phyloP scores from a whole-genome alignment of 2,888 invertebrate genomes.

The Encarsia formosa region DNA sequence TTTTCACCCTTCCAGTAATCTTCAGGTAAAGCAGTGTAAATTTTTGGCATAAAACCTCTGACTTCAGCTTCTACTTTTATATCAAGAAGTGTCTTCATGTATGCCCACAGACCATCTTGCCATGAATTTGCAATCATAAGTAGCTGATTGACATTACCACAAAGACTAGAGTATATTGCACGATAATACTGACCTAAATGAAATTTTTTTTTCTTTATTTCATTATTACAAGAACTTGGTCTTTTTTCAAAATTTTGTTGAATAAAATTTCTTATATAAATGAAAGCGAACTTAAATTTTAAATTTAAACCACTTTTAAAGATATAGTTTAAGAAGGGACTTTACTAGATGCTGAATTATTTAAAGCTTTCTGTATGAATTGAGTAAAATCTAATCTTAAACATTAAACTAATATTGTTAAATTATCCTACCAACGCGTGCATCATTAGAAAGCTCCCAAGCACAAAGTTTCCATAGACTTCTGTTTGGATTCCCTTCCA shows the following conservation, averaged over 20 bases:
- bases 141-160: conserved; percentile 78
- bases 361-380: too few relatives aligned
- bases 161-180: conserved; percentile 56
- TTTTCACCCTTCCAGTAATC: conserved; percentile 69
- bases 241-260: too few relatives aligned
- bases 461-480: conserved; percentile 76
- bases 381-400: too few relatives aligned
- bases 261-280: too few relatives aligned
- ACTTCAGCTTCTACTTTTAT: conserved; percentile 78
- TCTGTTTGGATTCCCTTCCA: conserved; percentile 79
- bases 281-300: too few relatives aligned
- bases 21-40: conserved; percentile 60
- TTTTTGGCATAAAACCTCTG: conserved; percentile 57
- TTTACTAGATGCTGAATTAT: too few relatives aligned
- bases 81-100: conserved; percentile 77
- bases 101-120: conserved; percentile 90
- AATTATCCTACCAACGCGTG: conserved; percentile 39
- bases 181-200: conserved; percentile 43
- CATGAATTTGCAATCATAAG: conserved; percentile 75
- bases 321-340: too few relatives aligned
- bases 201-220: too few relatives aligned
- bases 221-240: too few relatives aligned
- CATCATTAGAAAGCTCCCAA: conserved; percentile 54
- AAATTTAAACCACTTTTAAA: too few relatives aligned
- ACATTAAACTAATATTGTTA: too few relatives aligned